Percentiles rank a stretch among this genome's conserved stretches.
Conservation (phyloP, 2,797 vertebrate species). For the Euphonia xanthogaster region DNA sequence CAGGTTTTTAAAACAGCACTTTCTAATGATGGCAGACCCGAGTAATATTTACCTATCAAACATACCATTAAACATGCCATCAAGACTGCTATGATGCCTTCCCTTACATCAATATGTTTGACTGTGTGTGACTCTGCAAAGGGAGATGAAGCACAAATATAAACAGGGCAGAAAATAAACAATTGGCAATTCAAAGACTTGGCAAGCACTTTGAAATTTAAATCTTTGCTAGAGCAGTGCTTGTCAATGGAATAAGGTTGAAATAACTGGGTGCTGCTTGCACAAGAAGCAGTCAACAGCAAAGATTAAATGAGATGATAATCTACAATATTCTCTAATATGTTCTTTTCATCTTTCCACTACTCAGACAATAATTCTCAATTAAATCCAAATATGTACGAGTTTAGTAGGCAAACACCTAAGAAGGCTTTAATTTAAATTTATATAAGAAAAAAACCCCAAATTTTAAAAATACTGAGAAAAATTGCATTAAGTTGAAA, state of each 20-base stretch:
- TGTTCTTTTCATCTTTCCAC: not conserved
- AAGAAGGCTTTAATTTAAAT: not conserved
- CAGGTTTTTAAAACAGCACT: not conserved
- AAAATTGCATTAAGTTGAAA: not conserved
- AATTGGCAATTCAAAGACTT: not conserved
- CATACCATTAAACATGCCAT: not conserved
- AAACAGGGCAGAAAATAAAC: not conserved
- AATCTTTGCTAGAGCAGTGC: not conserved
- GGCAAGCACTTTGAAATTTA: conserved; percentile 15
- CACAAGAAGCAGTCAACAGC: not conserved
- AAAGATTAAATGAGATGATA: not conserved
- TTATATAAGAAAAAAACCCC: rapidly evolving
- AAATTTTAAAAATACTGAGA: not conserved
- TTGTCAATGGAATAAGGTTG: not conserved
- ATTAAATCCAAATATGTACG: not conserved
- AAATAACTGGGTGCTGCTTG: not conserved
- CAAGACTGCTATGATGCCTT: not conserved
- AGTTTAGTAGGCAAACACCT: not conserved
- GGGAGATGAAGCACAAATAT: not conserved
- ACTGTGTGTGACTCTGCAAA: not conserved
- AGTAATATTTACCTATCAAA: not conserved
- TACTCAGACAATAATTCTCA: not conserved
- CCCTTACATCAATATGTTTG: not conserved
- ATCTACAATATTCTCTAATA: not conserved
- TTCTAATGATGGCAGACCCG: not conserved